phyloP scores from a whole-genome alignment of 2,797 vertebrate genomes.

The Chaunax sp. region DNA sequence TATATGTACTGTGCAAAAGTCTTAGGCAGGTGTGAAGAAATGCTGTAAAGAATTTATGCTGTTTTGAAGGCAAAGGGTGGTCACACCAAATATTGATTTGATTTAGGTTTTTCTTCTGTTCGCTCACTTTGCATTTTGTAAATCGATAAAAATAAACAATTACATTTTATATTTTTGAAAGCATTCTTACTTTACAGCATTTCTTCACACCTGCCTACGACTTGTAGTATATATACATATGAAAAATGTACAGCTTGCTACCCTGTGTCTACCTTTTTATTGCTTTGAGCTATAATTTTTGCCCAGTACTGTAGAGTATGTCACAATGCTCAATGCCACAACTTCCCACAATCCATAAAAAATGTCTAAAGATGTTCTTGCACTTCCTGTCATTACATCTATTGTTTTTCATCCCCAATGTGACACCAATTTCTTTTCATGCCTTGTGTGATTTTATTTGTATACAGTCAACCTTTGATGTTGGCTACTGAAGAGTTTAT shows the following conservation, averaged over 20 bases:
- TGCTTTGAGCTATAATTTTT: constrained; percentile 3
- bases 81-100: constrained; percentile 33
- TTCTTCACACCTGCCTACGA: too few species aligned
- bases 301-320: neutral
- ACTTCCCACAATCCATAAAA: constrained; percentile 3
- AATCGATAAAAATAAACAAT: too few species aligned
- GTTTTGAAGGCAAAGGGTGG: constrained; percentile 33
- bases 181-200: too few species aligned
- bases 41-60: neutral
- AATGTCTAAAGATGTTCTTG: constrained; percentile 24
- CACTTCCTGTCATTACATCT: constrained; percentile 18
- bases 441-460: constrained; percentile 6
- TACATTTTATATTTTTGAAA: too few species aligned
- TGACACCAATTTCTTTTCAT: too few species aligned
- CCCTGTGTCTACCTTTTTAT: neutral
- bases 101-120: too few species aligned
- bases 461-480: constrained; percentile 10
- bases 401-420: constrained; percentile 34
- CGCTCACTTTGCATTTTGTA: too few species aligned
- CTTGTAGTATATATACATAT: too few species aligned
- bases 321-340: neutral
- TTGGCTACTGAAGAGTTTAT: constrained; percentile 16
- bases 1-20: too few species aligned
- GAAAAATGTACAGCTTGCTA: too few species aligned
- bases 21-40: too few species aligned